phyloP scores from a whole-genome alignment of 2,888 invertebrate species.

The Congeria kusceri region DNA sequence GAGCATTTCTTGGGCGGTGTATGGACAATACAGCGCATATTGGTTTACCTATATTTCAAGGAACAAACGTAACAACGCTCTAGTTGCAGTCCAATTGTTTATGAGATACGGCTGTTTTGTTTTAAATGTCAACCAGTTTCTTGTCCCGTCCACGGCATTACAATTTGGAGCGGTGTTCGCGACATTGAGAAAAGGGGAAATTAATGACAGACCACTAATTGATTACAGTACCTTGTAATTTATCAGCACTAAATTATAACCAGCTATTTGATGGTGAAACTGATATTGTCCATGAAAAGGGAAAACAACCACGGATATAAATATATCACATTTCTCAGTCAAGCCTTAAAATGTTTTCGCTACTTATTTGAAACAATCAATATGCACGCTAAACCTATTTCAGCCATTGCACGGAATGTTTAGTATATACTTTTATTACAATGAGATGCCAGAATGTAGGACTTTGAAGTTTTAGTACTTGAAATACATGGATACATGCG shows the following conservation, averaged over 20 bases:
- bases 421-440: too few relatives aligned
- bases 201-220: slow-evolving; percentile 49
- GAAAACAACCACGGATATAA: background rate
- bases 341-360: too few relatives aligned
- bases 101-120: too few relatives aligned
- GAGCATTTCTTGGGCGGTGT: slow-evolving; percentile 44
- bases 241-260: slow-evolving; percentile 40
- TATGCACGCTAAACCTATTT: too few relatives aligned
- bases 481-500: too few relatives aligned
- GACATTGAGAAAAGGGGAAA: slow-evolving; percentile 27
- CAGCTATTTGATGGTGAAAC: slow-evolving; percentile 24
- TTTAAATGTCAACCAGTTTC: background rate
- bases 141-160: slow-evolving; percentile 19
- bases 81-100: too few relatives aligned
- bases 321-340: too few relatives aligned
- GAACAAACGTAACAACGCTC: too few relatives aligned
- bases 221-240: slow-evolving; percentile 51
- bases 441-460: too few relatives aligned
- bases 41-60: slow-evolving; percentile 39
- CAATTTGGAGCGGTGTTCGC: slow-evolving; percentile 31
- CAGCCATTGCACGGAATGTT: too few relatives aligned
- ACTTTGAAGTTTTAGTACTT: too few relatives aligned
- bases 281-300: slow-evolving; percentile 18
- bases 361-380: too few relatives aligned
- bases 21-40: slow-evolving; percentile 42